Evolutionary conservation across 1,140 invertebrate species (phyloP), one percentile per base, ranked within the genome.

Genomic region (Oryzaephilus surinamensis): DNA sequence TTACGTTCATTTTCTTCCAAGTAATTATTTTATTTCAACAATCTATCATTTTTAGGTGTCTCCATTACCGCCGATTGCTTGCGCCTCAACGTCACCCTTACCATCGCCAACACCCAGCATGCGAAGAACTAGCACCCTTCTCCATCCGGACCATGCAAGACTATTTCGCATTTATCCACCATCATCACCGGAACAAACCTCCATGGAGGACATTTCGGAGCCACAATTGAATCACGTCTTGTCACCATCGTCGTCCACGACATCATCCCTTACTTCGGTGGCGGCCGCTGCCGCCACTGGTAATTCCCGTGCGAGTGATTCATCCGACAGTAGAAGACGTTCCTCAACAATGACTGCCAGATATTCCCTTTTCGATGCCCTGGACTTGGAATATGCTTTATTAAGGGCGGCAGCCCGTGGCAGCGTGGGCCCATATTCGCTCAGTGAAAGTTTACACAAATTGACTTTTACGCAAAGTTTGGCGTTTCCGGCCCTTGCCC

Each of bases 391-490:
- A 48, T 82, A 80, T 57, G 76, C 76, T 0, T 57, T 80, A 2
- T 52, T 81, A 13, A 64, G 77, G 20, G 77, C 77, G 1, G 76
- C 77, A 1, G 76, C 78, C 0, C 62, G 78, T 5, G 78, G 78
- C 11, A 79, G 76, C 6, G 76, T 81, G 6, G 79, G 79, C 7
- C 77, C 77, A 1, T 81, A 81, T 51, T 79, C 77, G 6, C 54
- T 81, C 1, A 79, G 77, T 24, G 78, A 79, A 53, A 81, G 77
- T 23, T 58, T 82, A 26, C 78, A 81, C 56, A 81, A 81, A 58
- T 61, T 84, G 43, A 82, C 79, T 10, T 83, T 84, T 52, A 83
- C 79, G 0, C 79, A 81, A 62, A 79, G 76, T 43, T 51, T 82
- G 33, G 79, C 79, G 1, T 83, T 83, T 55, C 79, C 79, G 2